Base-by-base conservation (phyloP, 2,888 invertebrate species). In the Trachelus troglodyta region DNA sequence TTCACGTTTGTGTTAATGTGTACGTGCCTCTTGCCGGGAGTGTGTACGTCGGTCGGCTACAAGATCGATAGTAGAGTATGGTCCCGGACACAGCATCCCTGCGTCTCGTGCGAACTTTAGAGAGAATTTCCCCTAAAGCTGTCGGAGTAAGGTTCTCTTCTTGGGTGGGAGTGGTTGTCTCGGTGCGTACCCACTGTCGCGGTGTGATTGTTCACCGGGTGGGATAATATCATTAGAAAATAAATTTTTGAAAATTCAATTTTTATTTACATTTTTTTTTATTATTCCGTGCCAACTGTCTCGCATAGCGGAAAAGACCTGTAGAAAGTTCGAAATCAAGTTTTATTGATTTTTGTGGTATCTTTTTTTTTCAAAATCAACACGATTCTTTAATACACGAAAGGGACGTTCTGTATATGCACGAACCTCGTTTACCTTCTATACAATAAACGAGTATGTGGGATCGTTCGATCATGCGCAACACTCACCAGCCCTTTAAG, bases 51-150 rank as follows among this genome's bases (percentile, higher is more conserved):
- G 85, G 86, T 85, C 84, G 87, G 85, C 86, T 83, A 84, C 81
- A 83, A 89, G 89, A 90, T 90, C 90, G 90, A 90, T 90, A 90
- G 83, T 78, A 74, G 83, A 86, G 87, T 85, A 85, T 84, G 86
- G 86, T 86, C 88, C 89, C 87, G 89, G 88, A 89, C 88, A 86
- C 87, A 89, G 88, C 89, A 87, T 87, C 87, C 85, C 82, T 83
- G 81, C 81, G 76, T 80, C 75, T 77, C 77, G 79, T 78, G 80
- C 79, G 78, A 77, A 79, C 74, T 78, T 78, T 78, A 69, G 71
- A 71, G 31, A 69, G 33, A 71, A 71, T 33, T 71, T 71, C 15
- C 9, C 71, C 71, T n/a, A 31, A 71, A 56, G 23, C 56, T 9
- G 9, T 71, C 71, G 33, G 71, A 31, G 34, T 33, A 34, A 71